These are phyloP conservation scores for Ips nitidus DNA, from an alignment of 1,140 invertebrate genomes.

Conservation along the genomic window DNA sequence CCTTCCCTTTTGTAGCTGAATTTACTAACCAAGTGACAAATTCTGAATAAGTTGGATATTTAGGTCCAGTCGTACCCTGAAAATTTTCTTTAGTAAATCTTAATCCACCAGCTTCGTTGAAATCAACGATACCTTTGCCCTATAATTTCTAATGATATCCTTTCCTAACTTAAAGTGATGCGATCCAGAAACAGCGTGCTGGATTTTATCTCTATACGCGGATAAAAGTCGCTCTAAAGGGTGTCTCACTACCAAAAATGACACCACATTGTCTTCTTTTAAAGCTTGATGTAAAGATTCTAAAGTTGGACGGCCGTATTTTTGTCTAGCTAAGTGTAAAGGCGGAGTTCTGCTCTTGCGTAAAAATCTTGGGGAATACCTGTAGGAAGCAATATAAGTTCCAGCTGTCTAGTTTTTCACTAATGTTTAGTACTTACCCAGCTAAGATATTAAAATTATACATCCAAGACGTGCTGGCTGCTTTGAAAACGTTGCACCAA, in stretches of 20 bases:
- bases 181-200: slow-evolving; percentile 76
- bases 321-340: slow-evolving; percentile 72
- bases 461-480: slow-evolving; percentile 86
- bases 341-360: slow-evolving; percentile 75
- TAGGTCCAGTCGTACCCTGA: slow-evolving; percentile 47
- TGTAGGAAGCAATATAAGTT: too few relatives aligned
- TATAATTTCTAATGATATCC: slow-evolving; percentile 72
- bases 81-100: neutral
- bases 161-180: slow-evolving; percentile 77
- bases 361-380: slow-evolving; percentile 72
- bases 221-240: slow-evolving; percentile 87
- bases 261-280: slow-evolving; percentile 59
- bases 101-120: slow-evolving; percentile 1
- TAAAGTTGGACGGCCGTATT: slow-evolving; percentile 72
- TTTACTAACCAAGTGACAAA: slow-evolving; percentile 75
- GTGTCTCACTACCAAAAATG: slow-evolving; percentile 86
- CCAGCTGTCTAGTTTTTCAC: neutral
- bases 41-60: slow-evolving; percentile 74
- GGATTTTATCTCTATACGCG: slow-evolving; percentile 87
- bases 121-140: slow-evolving; percentile 48
- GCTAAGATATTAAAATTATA: slow-evolving; percentile 84
- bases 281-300: slow-evolving; percentile 66
- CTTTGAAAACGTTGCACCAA: slow-evolving; percentile 87
- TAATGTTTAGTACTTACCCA: slow-evolving; percentile 55
- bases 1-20: slow-evolving; percentile 59